These are phyloP conservation scores for Tenthredo amoena DNA, from an alignment of 2,888 invertebrate genomes.

Conservation along the genomic window DNA sequence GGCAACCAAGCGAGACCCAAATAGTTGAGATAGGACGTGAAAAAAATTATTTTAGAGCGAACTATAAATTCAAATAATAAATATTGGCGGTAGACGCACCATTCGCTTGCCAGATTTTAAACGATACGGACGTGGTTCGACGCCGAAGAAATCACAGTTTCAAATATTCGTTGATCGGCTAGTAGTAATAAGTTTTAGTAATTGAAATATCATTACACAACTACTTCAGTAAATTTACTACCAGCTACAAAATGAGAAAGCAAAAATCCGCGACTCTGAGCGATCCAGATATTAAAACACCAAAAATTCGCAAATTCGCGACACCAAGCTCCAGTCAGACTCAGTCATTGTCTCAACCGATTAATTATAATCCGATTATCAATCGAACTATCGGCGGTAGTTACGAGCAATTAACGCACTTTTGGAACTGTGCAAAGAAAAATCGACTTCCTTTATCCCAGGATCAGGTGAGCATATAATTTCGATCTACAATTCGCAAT, in stretches of 20 bases:
- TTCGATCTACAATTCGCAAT: not conserved
- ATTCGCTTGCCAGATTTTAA: not conserved
- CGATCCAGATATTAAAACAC: not conserved
- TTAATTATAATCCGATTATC: not conserved
- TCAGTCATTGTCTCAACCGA: conserved; percentile 3
- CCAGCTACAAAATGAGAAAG: not conserved
- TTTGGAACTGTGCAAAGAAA: not conserved
- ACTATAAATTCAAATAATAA: not conserved
- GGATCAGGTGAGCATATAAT: not conserved
- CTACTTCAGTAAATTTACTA: not conserved
- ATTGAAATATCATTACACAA: not conserved
- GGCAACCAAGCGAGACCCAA: not conserved
- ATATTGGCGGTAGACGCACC: not conserved
- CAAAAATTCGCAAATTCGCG: conserved; percentile 1
- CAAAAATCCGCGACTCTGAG: not conserved
- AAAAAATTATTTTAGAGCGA: not conserved
- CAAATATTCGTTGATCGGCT: not conserved
- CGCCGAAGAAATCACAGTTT: not conserved
- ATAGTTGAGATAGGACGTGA: not conserved
- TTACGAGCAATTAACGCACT: not conserved
- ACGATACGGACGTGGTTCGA: not conserved
- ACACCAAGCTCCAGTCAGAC: not conserved
- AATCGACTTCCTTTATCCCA: not conserved
- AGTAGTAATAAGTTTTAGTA: too few species aligned
- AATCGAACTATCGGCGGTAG: not conserved